Evolutionary conservation across 2,797 vertebrate species (phyloP), one percentile per base, ranked within the genome.

Genomic region (Rhinophrynus dorsalis): DNA sequence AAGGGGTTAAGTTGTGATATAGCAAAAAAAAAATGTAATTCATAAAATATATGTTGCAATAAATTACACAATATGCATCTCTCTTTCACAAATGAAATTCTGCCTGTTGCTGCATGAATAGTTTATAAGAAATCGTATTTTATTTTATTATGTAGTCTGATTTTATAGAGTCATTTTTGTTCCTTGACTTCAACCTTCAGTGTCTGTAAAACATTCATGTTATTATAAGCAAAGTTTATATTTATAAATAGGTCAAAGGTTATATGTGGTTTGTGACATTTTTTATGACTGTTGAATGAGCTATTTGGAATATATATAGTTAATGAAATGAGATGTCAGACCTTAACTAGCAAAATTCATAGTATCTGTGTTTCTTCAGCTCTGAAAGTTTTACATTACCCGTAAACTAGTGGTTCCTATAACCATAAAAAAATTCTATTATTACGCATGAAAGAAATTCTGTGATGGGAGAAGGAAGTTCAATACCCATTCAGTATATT

Each of bases 251-350:
- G 54, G 52, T 48, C 15, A 30, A 10, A 3, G 54, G 42, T 29
- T 33, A 2, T 37, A 56, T 35, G 15, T 67, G 38, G 15, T 7
- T 3, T 6, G 15, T 59, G 65, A 58, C 65, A 68, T 17, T 58
- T 68, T 68, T 68, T 27, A 61, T 47, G 48, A 62, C 62, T 45
- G 37, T 44, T 62, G 67, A 45, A 52, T 33, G 67, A 60, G 37
- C 57, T 54, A n/a, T 44, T 17, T 12, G 29, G 47, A 61, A 44
- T 60, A 52, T 69, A n/a, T n/a, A 60, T 37, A 20, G 30, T 63
- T 50, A n/a, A 26, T n/a, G 26, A 24, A 23, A 26, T 44, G 47
- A 61, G 38, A 61, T 69, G 56, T 60, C 56, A 69, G 27, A 38
- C 3, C 18, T 42, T 42, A 60, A 69, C 45, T 44, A 69, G 56